Evolutionary conservation across 2,888 invertebrate genomes (phyloP).

Genomic region (Hydrotaea diabolus): DNA sequence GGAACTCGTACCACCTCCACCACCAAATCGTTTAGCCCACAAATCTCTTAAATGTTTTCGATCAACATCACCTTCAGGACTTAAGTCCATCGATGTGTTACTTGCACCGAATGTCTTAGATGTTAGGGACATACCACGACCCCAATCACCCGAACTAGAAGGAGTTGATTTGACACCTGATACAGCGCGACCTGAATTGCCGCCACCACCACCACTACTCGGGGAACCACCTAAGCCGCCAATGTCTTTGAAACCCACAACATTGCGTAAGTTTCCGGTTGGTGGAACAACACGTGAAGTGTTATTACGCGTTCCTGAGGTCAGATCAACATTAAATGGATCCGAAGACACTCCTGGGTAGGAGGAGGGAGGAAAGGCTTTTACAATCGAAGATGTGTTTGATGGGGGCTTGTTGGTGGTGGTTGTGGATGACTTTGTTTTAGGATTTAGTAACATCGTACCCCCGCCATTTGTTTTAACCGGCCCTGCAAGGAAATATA

Average conservation of each 20-base stretch:
- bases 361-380: slow-evolving; percentile 72
- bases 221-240: slow-evolving; percentile 28
- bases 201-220: slow-evolving; percentile 36
- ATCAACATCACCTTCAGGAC: slow-evolving; percentile 65
- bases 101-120: neutral
- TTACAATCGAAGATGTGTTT: slow-evolving; percentile 59
- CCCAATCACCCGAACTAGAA: slow-evolving; percentile 54
- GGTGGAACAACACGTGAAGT: slow-evolving; percentile 18
- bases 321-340: slow-evolving; percentile 64
- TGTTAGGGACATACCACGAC: slow-evolving; percentile 71
- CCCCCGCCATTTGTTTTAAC: slow-evolving; percentile 74
- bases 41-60: slow-evolving; percentile 74
- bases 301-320: neutral
- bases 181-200: slow-evolving; percentile 35
- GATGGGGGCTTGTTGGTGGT: slow-evolving; percentile 37
- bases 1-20: slow-evolving; percentile 5
- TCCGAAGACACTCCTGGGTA: slow-evolving; percentile 72
- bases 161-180: neutral
- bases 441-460: slow-evolving; percentile 72
- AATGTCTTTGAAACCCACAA: slow-evolving; percentile 73
- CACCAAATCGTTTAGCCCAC: slow-evolving; percentile 75
- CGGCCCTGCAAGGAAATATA: slow-evolving; percentile 68
- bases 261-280: slow-evolving; percentile 71
- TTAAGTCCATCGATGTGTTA: slow-evolving; percentile 9
- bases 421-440: slow-evolving; percentile 62